Evolutionary conservation across 2,888 invertebrate genomes (phyloP).

Genomic region (Acleris emargana): DNA sequence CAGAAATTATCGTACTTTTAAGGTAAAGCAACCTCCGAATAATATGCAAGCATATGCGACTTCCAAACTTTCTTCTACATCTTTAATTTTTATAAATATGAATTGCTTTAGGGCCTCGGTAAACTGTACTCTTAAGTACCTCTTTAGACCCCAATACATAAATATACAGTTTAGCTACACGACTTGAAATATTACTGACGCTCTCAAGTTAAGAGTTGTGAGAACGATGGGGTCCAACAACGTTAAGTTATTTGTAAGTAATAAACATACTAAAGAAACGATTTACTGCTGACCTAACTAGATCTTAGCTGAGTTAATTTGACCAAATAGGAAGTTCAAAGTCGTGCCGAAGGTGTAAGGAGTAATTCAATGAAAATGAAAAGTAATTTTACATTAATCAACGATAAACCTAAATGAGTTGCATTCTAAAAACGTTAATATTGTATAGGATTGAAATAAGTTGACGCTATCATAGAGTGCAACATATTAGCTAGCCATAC

Average conservation of each 20-base stretch:
- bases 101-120: constrained; percentile 7
- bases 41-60: neutral
- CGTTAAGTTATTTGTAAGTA: neutral
- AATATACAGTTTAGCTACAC: constrained; percentile 23
- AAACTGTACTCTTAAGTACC: constrained; percentile 12
- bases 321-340: too few species aligned
- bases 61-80: constrained; percentile 1
- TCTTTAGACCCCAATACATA: constrained; percentile 26
- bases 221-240: constrained; percentile 4
- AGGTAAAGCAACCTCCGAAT: neutral
- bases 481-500: neutral
- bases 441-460: too few species aligned
- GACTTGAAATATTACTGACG: constrained; percentile 24
- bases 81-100: constrained; percentile 17
- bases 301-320: too few species aligned
- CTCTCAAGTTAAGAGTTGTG: constrained; percentile 22
- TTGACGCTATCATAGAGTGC: too few species aligned
- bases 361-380: too few species aligned
- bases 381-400: too few species aligned
- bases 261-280: too few species aligned
- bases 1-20: too few species aligned
- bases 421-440: too few species aligned
- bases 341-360: too few species aligned
- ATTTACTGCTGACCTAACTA: too few species aligned
- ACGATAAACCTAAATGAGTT: too few species aligned